Percentiles rank a stretch among this genome's conserved stretches.
These are phyloP conservation scores for Molossus molossus DNA, from an alignment of 2,797 vertebrate species.

Conservation along the genomic window DNA sequence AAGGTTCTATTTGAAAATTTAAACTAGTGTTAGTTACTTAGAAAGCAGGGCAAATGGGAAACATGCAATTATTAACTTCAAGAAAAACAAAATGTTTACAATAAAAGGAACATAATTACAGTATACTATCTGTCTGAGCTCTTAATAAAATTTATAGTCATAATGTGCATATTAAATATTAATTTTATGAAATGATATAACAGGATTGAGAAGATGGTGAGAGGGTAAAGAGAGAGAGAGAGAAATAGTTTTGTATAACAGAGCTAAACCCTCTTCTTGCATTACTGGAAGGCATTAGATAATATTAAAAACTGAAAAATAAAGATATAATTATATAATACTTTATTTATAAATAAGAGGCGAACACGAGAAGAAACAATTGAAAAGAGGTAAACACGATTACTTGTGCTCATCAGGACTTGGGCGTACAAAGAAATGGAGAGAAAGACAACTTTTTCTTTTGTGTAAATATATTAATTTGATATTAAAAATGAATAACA, in stretches of 20 bases:
- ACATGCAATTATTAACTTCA: not conserved
- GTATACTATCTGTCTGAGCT: not conserved
- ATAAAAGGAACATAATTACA: not conserved
- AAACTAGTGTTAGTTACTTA: constrained; percentile 23
- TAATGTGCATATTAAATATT: not conserved
- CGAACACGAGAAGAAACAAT: not conserved
- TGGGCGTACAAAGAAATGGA: not conserved
- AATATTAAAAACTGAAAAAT: not conserved
- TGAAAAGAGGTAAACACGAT: not conserved
- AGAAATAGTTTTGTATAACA: not conserved
- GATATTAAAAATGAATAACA: constrained; percentile 10
- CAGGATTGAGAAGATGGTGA: not conserved
- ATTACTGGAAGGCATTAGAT: not conserved
- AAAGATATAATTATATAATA: not conserved
- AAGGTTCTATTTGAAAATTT: constrained; percentile 4
- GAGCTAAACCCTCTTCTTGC: not conserved
- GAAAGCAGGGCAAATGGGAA: not conserved
- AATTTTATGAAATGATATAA: not conserved
- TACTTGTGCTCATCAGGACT: not conserved
- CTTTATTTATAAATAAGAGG: not conserved
- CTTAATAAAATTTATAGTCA: not conserved
- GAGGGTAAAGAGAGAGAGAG: not conserved
- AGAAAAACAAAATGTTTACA: not conserved
- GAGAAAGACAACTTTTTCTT: not conserved
- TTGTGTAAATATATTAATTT: not conserved